phyloP scores from a whole-genome alignment of 2,113 vertebrate species.

The Lathamus discolor region DNA sequence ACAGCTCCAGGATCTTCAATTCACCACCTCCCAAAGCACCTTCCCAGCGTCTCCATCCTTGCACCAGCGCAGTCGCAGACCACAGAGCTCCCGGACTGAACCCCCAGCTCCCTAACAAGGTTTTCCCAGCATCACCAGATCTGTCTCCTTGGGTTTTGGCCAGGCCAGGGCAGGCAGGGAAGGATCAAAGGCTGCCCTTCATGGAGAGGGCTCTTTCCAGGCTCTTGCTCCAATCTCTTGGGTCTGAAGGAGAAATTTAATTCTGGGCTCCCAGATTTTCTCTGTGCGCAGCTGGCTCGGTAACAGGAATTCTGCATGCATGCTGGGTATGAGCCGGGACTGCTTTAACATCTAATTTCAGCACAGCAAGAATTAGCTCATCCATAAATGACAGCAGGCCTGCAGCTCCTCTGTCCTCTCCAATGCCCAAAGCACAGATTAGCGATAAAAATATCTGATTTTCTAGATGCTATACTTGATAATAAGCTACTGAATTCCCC shows the following conservation, averaged over 20 bases:
- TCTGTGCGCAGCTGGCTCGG: not conserved
- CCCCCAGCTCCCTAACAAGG: not conserved
- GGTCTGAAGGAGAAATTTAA: not conserved
- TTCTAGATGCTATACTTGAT: constrained; percentile 40
- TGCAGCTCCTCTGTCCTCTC: constrained; percentile 51
- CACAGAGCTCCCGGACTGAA: not conserved
- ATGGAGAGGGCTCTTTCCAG: not conserved
- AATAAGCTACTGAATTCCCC: constrained; percentile 45
- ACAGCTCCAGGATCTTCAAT: not conserved
- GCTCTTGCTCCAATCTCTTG: not conserved
- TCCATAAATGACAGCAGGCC: constrained; percentile 61
- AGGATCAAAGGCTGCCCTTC: not conserved
- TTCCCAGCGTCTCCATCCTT: not conserved
- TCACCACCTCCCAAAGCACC: not conserved
- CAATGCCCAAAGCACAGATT: constrained; percentile 44
- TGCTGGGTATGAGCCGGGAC: constrained; percentile 19
- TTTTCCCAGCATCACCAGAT: not conserved
- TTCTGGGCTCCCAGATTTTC: constrained; percentile 27
- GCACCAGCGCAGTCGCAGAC: not conserved
- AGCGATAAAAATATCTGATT: constrained; percentile 48
- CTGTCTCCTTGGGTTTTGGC: not conserved
- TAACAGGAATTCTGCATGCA: constrained; percentile 32
- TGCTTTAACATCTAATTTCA: constrained; percentile 51
- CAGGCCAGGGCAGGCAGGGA: not conserved
- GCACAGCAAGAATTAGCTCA: constrained; percentile 59